phyloP scores from a whole-genome alignment of 2,797 vertebrate species.

The Rhynchotus rufescens region DNA sequence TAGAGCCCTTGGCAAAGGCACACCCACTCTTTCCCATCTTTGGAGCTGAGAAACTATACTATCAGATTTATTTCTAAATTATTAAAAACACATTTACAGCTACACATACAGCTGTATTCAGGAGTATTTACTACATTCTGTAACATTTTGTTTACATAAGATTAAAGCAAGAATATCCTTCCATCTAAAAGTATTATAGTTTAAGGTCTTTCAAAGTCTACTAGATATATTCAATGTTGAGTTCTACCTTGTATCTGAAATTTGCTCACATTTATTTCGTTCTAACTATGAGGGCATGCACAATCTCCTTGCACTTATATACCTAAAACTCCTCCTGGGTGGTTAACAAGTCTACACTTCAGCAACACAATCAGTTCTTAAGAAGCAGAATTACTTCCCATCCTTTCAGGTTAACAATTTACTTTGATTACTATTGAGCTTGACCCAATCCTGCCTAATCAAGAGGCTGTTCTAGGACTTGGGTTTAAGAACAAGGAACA shows the following conservation, averaged over 20 bases:
- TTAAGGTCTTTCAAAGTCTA: not conserved
- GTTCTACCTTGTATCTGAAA: not conserved
- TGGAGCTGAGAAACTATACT: not conserved
- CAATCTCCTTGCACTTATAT: not conserved
- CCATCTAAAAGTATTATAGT: not conserved
- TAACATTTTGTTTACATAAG: not conserved
- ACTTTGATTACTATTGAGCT: not conserved
- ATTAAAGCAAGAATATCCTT: constrained; percentile 10
- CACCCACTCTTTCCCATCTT: not conserved
- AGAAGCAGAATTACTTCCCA: constrained; percentile 4
- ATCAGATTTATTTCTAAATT: not conserved
- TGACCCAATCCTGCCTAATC: not conserved
- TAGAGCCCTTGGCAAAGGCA: not conserved
- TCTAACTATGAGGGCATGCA: not conserved
- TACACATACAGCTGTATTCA: not conserved
- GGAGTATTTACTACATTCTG: not conserved
- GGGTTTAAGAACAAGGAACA: not conserved
- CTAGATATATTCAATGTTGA: not conserved
- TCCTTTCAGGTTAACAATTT: not conserved
- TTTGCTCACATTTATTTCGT: not conserved
- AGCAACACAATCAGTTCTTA: not conserved
- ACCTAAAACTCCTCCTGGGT: no score
- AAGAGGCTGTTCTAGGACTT: not conserved
- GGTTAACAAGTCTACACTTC: not conserved
- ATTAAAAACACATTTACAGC: not conserved